phyloP scores from a whole-genome alignment of 2,113 vertebrate species.

The Campylomormyrus tamandua region DNA sequence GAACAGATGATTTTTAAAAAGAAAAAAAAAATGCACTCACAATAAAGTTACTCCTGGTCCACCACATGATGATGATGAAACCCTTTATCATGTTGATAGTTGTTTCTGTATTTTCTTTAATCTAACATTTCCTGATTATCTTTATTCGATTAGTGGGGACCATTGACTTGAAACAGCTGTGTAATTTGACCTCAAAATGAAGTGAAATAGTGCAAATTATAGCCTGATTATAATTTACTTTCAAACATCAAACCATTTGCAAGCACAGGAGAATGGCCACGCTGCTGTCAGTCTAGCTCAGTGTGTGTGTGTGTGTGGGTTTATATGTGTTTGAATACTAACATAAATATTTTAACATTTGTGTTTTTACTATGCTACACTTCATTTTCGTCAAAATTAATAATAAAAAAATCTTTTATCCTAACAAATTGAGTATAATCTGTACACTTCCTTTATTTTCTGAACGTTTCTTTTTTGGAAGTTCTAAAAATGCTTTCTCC shows the following conservation, averaged over 20 bases:
- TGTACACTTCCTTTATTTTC: background rate
- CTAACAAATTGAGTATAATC: background rate
- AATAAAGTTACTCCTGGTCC: background rate
- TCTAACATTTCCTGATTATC: background rate
- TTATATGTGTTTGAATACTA: background rate
- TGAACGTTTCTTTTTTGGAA: background rate
- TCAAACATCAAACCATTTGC: background rate
- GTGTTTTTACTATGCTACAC: background rate
- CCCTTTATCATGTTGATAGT: background rate
- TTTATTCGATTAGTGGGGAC: background rate
- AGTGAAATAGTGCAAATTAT: background rate
- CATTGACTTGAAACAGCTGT: conserved; percentile 10
- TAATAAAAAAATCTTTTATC: background rate
- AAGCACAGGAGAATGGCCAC: background rate
- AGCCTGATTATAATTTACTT: background rate
- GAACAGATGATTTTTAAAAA: background rate
- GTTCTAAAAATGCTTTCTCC: background rate
- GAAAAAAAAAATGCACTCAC: background rate
- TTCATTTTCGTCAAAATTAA: background rate
- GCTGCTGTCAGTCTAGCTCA: background rate
- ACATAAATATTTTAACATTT: background rate
- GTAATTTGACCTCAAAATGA: background rate
- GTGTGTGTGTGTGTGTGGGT: background rate
- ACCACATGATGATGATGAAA: background rate
- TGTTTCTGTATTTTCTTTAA: background rate